Percentiles rank a stretch among this genome's conserved stretches.
Conservation (phyloP, 2,797 vertebrate species). For the Syngnathus acus region DNA sequence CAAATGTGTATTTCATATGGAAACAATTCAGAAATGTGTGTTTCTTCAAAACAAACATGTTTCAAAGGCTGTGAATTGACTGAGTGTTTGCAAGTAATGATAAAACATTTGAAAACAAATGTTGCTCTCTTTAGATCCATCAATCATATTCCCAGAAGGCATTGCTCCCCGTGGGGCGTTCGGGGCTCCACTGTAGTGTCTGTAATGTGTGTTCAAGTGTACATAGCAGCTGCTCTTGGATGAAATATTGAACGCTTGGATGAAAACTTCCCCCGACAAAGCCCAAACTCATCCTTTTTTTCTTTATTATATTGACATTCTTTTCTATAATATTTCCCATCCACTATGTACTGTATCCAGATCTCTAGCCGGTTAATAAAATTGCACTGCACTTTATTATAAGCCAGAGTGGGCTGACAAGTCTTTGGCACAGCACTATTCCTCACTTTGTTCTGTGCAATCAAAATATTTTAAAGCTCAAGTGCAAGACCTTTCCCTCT, state of each 20-base stretch:
- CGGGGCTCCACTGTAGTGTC: slow-evolving; percentile 7
- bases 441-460: background rate
- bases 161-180: slow-evolving; percentile 20
- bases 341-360: slow-evolving; percentile 8
- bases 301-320: slow-evolving; percentile 12
- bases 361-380: slow-evolving; percentile 18
- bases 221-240: background rate
- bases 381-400: slow-evolving; percentile 15
- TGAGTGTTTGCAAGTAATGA: slow-evolving; percentile 3
- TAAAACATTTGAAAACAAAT: slow-evolving; percentile 29
- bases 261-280: background rate
- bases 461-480: background rate
- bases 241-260: slow-evolving; percentile 12
- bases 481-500: background rate
- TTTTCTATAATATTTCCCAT: slow-evolving; percentile 14
- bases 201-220: slow-evolving; percentile 1
- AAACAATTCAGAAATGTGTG: background rate
- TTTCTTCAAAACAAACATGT: slow-evolving; percentile 29
- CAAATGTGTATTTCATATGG: slow-evolving; percentile 6
- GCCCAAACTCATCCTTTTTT: slow-evolving; percentile 4
- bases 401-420: slow-evolving; percentile 8
- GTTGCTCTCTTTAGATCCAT: slow-evolving; percentile 27
- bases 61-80: slow-evolving; percentile 22
- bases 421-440: slow-evolving; percentile 10
- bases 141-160: slow-evolving; percentile 20